Evolutionary conservation across 2,888 invertebrate species (phyloP).

Genomic region (Thereva nobilitata): DNA sequence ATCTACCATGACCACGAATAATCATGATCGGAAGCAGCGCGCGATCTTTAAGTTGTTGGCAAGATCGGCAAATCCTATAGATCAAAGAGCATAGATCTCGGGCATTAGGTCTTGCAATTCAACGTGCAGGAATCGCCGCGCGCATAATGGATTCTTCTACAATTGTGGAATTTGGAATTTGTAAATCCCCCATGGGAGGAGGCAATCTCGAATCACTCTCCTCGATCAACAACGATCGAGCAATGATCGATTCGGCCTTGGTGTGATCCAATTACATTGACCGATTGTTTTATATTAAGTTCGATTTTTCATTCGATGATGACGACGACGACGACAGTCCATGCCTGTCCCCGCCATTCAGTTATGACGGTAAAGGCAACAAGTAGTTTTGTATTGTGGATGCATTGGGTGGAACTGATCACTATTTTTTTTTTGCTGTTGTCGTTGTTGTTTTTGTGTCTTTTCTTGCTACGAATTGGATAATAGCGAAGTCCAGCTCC

Average conservation of each 20-base stretch:
- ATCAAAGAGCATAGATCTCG: slow-evolving; percentile 24
- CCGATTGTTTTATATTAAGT: slow-evolving; percentile 30
- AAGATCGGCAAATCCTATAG: slow-evolving; percentile 4
- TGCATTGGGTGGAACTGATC: too few relatives aligned
- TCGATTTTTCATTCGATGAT: slow-evolving; percentile 2
- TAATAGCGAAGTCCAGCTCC: too few relatives aligned
- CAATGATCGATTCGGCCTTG: slow-evolving; percentile 23
- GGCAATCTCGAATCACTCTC: too few relatives aligned
- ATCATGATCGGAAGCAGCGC: slow-evolving; percentile 5
- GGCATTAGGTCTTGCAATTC: slow-evolving; percentile 27
- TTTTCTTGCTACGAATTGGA: too few relatives aligned
- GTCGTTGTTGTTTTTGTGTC: too few relatives aligned
- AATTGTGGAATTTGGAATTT: background rate
- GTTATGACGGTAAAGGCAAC: too few relatives aligned
- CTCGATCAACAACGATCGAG: background rate
- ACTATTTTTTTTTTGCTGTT: too few relatives aligned
- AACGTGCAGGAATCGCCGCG: background rate
- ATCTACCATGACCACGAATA: slow-evolving; percentile 11
- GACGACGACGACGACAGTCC: too few relatives aligned
- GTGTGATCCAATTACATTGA: slow-evolving; percentile 28
- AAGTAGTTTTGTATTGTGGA: too few relatives aligned
- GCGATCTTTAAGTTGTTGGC: background rate
- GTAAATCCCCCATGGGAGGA: background rate
- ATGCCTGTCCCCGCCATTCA: too few relatives aligned
- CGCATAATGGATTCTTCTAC: background rate